Percentiles rank a stretch among this genome's conserved stretches.
These are phyloP conservation scores for Saiga tatarica DNA, from an alignment of 2,113 vertebrate species.

Conservation along the genomic window DNA sequence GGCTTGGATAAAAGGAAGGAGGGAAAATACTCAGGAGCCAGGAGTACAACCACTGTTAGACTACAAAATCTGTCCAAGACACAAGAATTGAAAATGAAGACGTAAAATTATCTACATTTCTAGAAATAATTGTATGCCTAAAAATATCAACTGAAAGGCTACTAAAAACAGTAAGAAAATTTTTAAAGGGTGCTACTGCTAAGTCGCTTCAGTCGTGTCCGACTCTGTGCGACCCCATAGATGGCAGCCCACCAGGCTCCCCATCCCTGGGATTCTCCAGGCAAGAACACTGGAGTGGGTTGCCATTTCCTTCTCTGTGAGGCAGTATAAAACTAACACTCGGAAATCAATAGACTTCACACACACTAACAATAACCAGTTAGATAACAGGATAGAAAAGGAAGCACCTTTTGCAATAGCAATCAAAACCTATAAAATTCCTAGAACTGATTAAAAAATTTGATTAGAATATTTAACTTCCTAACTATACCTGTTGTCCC, in stretches of 20 bases:
- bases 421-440: background rate
- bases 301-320: no score
- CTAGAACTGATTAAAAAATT: background rate
- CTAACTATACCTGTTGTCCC: background rate
- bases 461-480: background rate
- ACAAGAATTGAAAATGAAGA: background rate
- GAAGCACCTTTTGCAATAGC: background rate
- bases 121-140: background rate
- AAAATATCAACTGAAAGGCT: background rate
- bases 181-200: background rate
- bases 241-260: no score
- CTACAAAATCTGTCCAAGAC: background rate
- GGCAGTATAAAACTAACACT: background rate
- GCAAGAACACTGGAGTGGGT: no score
- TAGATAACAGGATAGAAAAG: background rate
- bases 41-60: background rate
- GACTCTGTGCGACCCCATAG: no score
- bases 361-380: background rate
- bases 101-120: background rate
- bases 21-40: background rate
- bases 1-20: background rate
- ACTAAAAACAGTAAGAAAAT: background rate
- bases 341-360: background rate
- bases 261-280: no score
- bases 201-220: rapidly evolving